Evolutionary conservation across 1,140 invertebrate genomes (phyloP).

Genomic region (Bombus sibiricus): DNA sequence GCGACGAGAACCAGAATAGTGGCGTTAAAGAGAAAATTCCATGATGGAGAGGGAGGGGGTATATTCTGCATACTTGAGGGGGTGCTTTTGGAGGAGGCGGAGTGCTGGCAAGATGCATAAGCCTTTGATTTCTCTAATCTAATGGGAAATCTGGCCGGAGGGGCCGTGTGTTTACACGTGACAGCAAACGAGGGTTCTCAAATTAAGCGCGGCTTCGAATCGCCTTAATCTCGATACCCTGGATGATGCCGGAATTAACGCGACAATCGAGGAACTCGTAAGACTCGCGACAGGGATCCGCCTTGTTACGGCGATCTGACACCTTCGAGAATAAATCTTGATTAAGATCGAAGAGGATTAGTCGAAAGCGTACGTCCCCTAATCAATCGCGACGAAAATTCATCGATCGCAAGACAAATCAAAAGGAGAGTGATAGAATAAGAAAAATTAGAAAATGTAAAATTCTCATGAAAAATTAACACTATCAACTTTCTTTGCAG

Average conservation of each 20-base stretch:
- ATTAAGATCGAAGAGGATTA: not conserved
- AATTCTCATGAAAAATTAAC: not conserved
- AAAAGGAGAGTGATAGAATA: too few relatives aligned
- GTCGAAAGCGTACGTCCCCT: not conserved
- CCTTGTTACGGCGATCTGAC: not conserved
- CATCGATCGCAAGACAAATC: not conserved
- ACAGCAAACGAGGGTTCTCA: constrained; percentile 31
- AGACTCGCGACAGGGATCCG: not conserved
- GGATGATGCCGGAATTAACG: constrained; percentile 33
- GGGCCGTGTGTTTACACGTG: constrained; percentile 36
- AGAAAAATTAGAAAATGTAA: not conserved
- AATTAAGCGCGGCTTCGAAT: constrained; percentile 58
- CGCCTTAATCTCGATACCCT: constrained; percentile 52
- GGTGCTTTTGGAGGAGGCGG: not conserved
- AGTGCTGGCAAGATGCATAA: constrained; percentile 12
- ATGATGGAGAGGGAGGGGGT: not conserved
- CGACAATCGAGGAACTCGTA: constrained; percentile 17
- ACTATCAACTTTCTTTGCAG: not conserved
- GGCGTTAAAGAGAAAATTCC: constrained; percentile 45
- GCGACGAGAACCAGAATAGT: not conserved
- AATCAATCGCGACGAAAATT: not conserved
- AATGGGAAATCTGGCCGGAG: constrained; percentile 47
- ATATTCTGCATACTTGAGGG: constrained; percentile 31
- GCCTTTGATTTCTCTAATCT: constrained; percentile 57
- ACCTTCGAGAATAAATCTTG: not conserved